These are phyloP conservation scores for Semotilus atromaculatus DNA, from an alignment of 2,797 vertebrate species.

Conservation along the genomic window DNA sequence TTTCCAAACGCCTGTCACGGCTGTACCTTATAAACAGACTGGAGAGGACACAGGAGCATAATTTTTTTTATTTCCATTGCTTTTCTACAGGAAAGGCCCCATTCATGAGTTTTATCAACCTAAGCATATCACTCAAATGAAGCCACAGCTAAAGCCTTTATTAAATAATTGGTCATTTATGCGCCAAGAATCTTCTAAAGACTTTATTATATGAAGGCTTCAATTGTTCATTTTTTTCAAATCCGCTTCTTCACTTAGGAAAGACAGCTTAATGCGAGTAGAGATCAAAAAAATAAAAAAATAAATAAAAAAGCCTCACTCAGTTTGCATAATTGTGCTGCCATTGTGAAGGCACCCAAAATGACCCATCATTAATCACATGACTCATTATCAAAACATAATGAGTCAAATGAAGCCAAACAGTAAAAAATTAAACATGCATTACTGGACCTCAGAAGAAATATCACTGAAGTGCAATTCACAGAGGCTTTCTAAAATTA, in stretches of 20 bases:
- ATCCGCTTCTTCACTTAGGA: conserved; percentile 35
- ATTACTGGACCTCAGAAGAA: conserved; percentile 40
- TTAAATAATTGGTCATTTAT: conserved; percentile 35
- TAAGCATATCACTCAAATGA: conserved; percentile 16
- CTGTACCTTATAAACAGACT: conserved; percentile 64
- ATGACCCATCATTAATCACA: conserved; percentile 54
- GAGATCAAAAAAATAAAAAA: conserved; percentile 19
- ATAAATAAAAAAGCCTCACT: conserved; percentile 35
- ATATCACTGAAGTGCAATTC: conserved; percentile 28
- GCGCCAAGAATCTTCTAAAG: conserved; percentile 31
- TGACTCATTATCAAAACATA: conserved; percentile 53
- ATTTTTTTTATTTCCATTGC: conserved; percentile 41
- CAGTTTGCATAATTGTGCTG: conserved; percentile 50
- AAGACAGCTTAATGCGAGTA: conserved; percentile 40
- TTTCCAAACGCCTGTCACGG: conserved; percentile 60
- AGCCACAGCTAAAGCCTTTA: background rate
- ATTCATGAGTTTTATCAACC: conserved; percentile 40
- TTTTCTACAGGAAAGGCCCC: conserved; percentile 24
- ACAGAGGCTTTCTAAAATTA: background rate
- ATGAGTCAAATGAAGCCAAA: conserved; percentile 51
- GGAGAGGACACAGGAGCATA: conserved; percentile 38
- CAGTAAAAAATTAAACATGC: conserved; percentile 41
- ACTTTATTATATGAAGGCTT: conserved; percentile 33
- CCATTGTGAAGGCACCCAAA: conserved; percentile 45
- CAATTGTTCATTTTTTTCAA: conserved; percentile 48